Base-by-base conservation (phyloP, 2,888 invertebrate genomes). In the Coenonympha arcania region DNA sequence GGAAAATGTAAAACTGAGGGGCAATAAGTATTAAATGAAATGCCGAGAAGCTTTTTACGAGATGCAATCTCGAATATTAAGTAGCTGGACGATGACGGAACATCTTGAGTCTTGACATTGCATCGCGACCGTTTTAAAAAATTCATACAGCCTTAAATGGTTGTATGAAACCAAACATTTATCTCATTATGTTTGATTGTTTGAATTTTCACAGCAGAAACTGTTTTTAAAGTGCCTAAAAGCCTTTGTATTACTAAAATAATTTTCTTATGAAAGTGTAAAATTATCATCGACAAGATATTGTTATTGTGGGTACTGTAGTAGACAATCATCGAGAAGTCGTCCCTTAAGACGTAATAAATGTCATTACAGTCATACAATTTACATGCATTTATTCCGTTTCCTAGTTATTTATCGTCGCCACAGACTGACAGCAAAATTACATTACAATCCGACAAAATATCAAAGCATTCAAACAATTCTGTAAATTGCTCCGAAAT, bases 341-440 rank as follows among this genome's bases (percentile, higher is more conserved):
- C n/a, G n/a, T 16, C 8, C 26, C 11, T n/a, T 20, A 13, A 31
- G 30, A 34, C 22, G 34, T 34, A n/a, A 5, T 18, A 44, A 44
- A 44, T 34, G n/a, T 24, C 34, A 31, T 16, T 34, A 24, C 33
- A 24, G 19, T 13, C 34, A n/a, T 16, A 24, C 33, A 24, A 44
- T 34, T 44, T 16, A 34, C 24, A 24, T 34, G 6, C 33, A 24
- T 44, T 34, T 24, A 43, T 43, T 33, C 42, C 16, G 22, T 44
- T 34, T 11, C 15, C 33, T 24, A 44, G n/a, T 44, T 33, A 22
- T 33, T 44, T 34, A 44, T 44, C 41, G 37, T 42, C 42, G 41
- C 45, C 31, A 30, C 40, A 18, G 16, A 43, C 30, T 50, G 52
- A 55, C 55, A 52, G 48, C 28, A 52, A 55, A 52, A 55, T 55